Evolutionary conservation across 53 echinoderm and acorn worm species (phyloP), one percentile per base, ranked within the genome.

Genomic region (Glandiceps talaboti): DNA sequence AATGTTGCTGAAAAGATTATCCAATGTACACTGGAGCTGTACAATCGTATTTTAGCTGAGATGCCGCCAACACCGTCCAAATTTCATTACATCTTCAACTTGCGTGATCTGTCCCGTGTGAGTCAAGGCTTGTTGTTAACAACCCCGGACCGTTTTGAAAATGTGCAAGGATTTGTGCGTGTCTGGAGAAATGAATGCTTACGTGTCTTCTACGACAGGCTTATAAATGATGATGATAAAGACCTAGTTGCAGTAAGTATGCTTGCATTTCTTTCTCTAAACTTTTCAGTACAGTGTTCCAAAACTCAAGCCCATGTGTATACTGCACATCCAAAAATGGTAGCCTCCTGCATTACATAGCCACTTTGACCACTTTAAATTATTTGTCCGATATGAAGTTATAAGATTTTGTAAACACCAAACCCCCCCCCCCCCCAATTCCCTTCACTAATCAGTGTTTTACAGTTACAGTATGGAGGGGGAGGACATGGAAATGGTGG

Each of bases 71-170:
- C 99, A 1, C 99, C 99, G 1, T 97, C 99, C 82, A 94, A 97
- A 86, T 94, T 97, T 81, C 94, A 94, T 81, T 97, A 97, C 89
- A 97, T 97, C 86, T 97, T 97, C 89, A 97, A 97, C 84, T 82
- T 97, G 87, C 77, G 99, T 30, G 94, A 99, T 77, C 81, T 99
- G 78, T 99, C 99, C 1, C 85, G 99, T 1, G 99, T 99, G 33
- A 83, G 88, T 31, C 99, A 99, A 79, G 99, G 94, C 27, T 64
- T 94, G 79, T 82, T 99, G 74, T 84, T 88, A 76, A 94, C 90
- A 28, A 94, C 99, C n/a, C 97, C 97, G 0, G 99, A 99, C 79
- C 89, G 94, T 45, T 99, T 99, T 81, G 81, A 90, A 20, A 91
- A 80, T 28, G 86, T 81, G 14, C 30, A 20, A 32, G n/a, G 81